Conservation (phyloP, 2,888 invertebrate species). For the Lepidocyrtinus sp. region DNA sequence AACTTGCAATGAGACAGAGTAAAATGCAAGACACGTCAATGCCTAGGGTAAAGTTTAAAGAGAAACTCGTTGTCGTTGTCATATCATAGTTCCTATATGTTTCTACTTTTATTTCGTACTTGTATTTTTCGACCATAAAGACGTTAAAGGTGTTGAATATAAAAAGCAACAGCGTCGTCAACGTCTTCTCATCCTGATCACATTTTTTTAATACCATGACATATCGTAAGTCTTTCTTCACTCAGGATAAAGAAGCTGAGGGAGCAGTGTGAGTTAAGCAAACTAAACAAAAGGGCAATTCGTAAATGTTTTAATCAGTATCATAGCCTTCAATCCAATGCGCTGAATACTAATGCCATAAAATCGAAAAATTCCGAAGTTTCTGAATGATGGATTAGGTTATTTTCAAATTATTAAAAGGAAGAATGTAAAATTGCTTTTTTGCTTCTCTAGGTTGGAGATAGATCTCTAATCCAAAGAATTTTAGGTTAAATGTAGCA, state of each 20-base stretch:
- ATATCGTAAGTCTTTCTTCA: constrained; percentile 35
- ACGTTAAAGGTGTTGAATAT: constrained; percentile 6
- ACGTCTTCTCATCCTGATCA: constrained; percentile 26
- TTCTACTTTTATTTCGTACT: not conserved
- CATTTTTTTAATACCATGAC: constrained; percentile 30
- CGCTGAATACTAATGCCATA: too few relatives aligned
- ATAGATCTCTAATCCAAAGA: too few relatives aligned
- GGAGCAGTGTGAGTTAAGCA: constrained; percentile 46
- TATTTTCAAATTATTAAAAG: too few relatives aligned
- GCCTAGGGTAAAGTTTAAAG: constrained; percentile 6
- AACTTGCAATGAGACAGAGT: not conserved
- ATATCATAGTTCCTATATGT: not conserved
- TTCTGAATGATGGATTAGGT: too few relatives aligned
- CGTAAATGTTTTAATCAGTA: too few relatives aligned
- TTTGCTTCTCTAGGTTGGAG: too few relatives aligned
- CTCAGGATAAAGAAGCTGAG: not conserved
- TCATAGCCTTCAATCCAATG: too few relatives aligned
- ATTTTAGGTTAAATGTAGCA: too few relatives aligned
- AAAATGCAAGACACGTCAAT: not conserved
- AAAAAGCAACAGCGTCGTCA: constrained; percentile 36
- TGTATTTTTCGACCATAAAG: not conserved
- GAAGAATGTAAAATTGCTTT: too few relatives aligned
- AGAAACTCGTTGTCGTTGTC: constrained; percentile 2
- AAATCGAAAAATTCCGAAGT: too few relatives aligned
- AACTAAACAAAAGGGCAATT: constrained; percentile 61